Evolutionary conservation across 2,888 invertebrate species (phyloP).

Genomic region (Encarsia formosa): DNA sequence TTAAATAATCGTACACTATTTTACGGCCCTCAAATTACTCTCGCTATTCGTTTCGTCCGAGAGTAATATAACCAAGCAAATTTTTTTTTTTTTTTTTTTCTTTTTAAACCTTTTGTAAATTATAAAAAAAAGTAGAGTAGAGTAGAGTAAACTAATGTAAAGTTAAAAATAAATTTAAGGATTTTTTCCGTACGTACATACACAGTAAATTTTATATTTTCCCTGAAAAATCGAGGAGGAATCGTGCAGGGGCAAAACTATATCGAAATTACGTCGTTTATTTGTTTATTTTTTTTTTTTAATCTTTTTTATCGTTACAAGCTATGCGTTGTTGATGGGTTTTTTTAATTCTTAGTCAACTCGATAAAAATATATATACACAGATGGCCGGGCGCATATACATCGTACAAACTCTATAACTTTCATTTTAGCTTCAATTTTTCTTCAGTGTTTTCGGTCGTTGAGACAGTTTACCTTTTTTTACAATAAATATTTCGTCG

Average conservation of each 20-base stretch:
- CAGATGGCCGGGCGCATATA: no score
- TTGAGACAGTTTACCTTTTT: no score
- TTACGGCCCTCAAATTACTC: slow-evolving; percentile 22
- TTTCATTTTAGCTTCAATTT: no score
- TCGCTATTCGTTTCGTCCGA: slow-evolving; percentile 26
- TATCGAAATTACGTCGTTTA: slow-evolving; percentile 19
- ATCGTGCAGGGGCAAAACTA: slow-evolving; percentile 19
- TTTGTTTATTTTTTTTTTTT: slow-evolving; percentile 5
- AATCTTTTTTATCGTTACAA: no score
- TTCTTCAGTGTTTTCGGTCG: no score
- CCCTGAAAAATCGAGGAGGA: slow-evolving; percentile 16
- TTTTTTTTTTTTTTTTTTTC: slow-evolving; percentile 5
- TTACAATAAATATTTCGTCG: no score
- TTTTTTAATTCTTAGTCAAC: slow-evolving; percentile 48
- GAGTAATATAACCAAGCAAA: slow-evolving; percentile 22
- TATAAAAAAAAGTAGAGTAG: no score
- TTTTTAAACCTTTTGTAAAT: no score
- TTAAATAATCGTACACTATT: no score
- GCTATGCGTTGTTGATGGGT: slow-evolving; percentile 47
- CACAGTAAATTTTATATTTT: slow-evolving; percentile 12
- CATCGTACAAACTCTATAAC: no score
- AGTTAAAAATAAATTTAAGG: no score
- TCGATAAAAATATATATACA: slow-evolving; percentile 50
- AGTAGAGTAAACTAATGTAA: no score
- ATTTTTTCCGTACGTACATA: slow-evolving; percentile 18